Conservation (phyloP, 2,113 vertebrate species). For the Fregetta grallaria region DNA sequence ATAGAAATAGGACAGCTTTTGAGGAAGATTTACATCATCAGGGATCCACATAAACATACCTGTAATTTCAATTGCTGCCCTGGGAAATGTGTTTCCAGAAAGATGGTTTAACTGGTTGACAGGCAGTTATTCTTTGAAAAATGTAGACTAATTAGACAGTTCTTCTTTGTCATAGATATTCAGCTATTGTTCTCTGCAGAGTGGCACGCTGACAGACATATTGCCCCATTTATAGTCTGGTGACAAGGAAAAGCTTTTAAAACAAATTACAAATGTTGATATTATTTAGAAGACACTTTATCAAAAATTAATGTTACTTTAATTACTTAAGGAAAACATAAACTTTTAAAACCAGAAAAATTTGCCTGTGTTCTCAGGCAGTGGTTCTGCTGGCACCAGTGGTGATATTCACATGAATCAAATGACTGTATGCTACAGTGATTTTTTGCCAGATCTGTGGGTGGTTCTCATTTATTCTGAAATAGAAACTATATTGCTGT, state of each 20-base stretch:
- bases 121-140: slow-evolving; percentile 57
- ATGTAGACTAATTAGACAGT: slow-evolving; percentile 51
- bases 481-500: background rate
- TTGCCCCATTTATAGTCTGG: background rate
- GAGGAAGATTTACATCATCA: slow-evolving; percentile 42
- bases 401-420: background rate
- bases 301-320: slow-evolving; percentile 11
- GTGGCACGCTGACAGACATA: background rate
- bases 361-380: background rate
- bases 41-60: slow-evolving; percentile 32
- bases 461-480: background rate
- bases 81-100: slow-evolving; percentile 57
- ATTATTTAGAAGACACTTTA: background rate
- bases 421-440: background rate
- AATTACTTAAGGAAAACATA: background rate
- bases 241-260: background rate
- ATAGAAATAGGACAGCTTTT: slow-evolving; percentile 31
- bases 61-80: slow-evolving; percentile 51
- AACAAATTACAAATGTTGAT: slow-evolving; percentile 5
- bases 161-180: slow-evolving; percentile 44
- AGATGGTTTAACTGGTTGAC: slow-evolving; percentile 50
- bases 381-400: background rate
- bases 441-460: background rate
- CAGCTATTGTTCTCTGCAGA: slow-evolving; percentile 23
- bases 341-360: background rate